Evolutionary conservation across 1,140 invertebrate species (phyloP), one percentile per base, ranked within the genome.

Genomic region (Cydia pomonella): DNA sequence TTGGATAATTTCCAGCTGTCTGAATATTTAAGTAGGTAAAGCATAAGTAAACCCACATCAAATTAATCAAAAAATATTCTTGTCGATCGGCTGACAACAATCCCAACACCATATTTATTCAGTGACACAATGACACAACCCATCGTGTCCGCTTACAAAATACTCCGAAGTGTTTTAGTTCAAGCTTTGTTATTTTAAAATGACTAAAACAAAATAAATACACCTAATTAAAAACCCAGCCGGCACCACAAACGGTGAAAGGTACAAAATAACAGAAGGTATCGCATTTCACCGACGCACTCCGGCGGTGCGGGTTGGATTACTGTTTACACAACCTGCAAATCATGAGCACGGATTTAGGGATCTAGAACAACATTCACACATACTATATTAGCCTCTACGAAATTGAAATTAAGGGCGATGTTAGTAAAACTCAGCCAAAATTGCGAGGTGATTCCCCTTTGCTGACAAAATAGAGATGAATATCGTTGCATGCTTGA

Each of bases 261-360:
- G 74, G 53, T 73, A 73, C 72, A 73, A 72, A 64, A 69, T 69
- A 77, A 76, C 75, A 76, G 64, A 81, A 80, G 47, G 80, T 87
- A 82, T 89, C 79, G 72, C 71, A 74, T 87, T 84, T 79, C 85
- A 18, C 76, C 72, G 78, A 59, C 75, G 76, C 79, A 81, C 81
- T 84, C 79, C 78, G 79, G 69, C 75, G 82, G 75, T 80, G 23
- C 72, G 80, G 75, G 71, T 88, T 74, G 69, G 29, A 79, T 88
- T 89, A 83, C 85, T 87, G 82, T 91, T 86, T 85, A 88, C 59
- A 83, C 84, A 88, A 88, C 82, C 82, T 85, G 84, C 76, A 75
- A 81, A 81, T 80, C 82, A 85, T 84, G 79, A 78, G 80, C 79
- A 82, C 23, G 63, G 72, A 75, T 80, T 80, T 79, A 77, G 74